Percentiles rank a stretch among this genome's conserved stretches.
phyloP scores from a whole-genome alignment of 1,140 invertebrate species.

The Danaus plexippus region DNA sequence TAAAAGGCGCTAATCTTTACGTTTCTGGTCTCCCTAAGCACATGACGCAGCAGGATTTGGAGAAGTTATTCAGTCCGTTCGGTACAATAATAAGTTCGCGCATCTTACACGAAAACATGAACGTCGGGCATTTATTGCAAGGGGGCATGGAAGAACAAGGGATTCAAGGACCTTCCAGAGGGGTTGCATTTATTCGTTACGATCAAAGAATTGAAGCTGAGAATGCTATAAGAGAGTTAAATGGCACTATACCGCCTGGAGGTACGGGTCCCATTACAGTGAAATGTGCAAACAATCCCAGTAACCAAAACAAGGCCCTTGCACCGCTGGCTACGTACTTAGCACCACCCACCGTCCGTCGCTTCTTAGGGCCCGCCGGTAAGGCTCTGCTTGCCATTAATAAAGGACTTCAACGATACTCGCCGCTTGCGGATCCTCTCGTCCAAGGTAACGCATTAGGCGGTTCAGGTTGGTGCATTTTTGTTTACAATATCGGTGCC shows the following conservation, averaged over 20 bases:
- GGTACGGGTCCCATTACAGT: slow-evolving; percentile 74
- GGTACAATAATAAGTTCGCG: slow-evolving; percentile 90
- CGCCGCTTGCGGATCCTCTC: slow-evolving; percentile 84
- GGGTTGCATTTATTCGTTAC: slow-evolving; percentile 76
- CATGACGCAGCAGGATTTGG: slow-evolving; percentile 88
- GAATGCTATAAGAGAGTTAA: slow-evolving; percentile 74
- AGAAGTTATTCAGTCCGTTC: slow-evolving; percentile 85
- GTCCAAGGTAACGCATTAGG: slow-evolving; percentile 83
- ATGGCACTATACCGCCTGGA: slow-evolving; percentile 74
- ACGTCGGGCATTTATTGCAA: slow-evolving; percentile 72
- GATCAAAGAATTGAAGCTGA: slow-evolving; percentile 75
- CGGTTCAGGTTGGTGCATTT: slow-evolving; percentile 90
- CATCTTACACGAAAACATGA: slow-evolving; percentile 90
- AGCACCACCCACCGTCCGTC: slow-evolving; percentile 68
- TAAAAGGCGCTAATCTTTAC: slow-evolving; percentile 92
- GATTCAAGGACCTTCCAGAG: slow-evolving; percentile 72
- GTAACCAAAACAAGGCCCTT: slow-evolving; percentile 73
- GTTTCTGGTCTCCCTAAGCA: slow-evolving; percentile 89
- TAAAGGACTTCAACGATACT: slow-evolving; percentile 90
- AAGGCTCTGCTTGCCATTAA: slow-evolving; percentile 90
- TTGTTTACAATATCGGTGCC: slow-evolving; percentile 93
- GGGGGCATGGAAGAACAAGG: slow-evolving; percentile 54
- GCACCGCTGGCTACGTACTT: slow-evolving; percentile 68
- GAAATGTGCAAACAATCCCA: slow-evolving; percentile 76
- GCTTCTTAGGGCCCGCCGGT: slow-evolving; percentile 69